Base-by-base conservation (phyloP, 2,113 vertebrate genomes). In the Alligator mississippiensis region DNA sequence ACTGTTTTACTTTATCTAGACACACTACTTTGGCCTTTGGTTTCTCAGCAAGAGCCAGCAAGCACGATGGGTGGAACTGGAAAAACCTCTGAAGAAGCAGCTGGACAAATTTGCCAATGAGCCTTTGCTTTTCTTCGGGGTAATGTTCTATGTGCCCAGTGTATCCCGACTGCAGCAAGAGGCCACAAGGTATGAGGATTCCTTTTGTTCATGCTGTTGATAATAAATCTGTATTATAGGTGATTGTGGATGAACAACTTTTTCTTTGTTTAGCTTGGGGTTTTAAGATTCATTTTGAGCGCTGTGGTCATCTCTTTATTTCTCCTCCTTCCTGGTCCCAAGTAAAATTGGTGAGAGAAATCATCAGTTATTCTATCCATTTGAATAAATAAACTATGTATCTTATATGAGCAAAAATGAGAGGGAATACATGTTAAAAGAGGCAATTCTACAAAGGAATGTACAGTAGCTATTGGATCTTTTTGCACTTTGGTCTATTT, bases 31-130 rank as follows among this genome's bases (percentile, higher is more conserved):
- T 1, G 99, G 99, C 90, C 98, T 99, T 90, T 99, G 98, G 98
- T 99, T 99, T 97, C 98, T 99, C 82, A 99, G 98, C 93, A 99
- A 99, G 98, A 98, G 95, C 95, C 99, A 99, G 90, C 98, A 98
- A 88, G 98, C 98, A 77, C 98, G 99, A 97, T 99, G 99, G 99
- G 99, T 99, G 96, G 99, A 99, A 97, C 98, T 99, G 94, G 99
- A 99, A 98, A 99, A 99, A 75, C 98, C 99, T 59, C 98, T 99
- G 93, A 99, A 99, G 98, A 99, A 99, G 96, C 99, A 99, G 98
- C 98, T 99, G 98, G 99, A 99, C 97, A 99, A 99, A 97, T 99
- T 99, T 85, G 99, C 99, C 96, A 99, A 98, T 22, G 99, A 99
- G 97, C 98, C 98, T 25, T 97, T 99, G 96, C 99, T 99, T 77